Evolutionary conservation across 2,888 invertebrate genomes (phyloP), one percentile per base, ranked within the genome.

Genomic region (Ariolimax columbianus): DNA sequence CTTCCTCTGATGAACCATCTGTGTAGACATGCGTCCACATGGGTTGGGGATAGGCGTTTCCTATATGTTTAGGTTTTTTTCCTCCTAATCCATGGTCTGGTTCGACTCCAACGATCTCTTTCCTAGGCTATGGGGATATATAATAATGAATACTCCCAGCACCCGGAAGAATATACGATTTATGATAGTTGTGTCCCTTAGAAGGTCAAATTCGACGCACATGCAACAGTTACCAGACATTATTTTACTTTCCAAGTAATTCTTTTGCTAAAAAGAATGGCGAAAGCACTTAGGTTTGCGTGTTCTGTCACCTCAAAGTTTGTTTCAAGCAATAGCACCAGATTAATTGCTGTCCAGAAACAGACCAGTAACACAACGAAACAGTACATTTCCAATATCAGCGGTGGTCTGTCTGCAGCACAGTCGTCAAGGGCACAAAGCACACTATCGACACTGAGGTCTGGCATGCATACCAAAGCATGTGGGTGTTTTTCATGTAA

Each of bases 371-470:
- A 33, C 40, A 47, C 79, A 72, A 17, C 43, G 33, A 51, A 43
- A 38, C 59, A 63, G 19, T 79, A 55, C 30, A 38, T 78, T 70
- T 36, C 83, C 11, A n/a, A n/a, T n/a, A n/a, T n/a, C n/a, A 66
- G 59, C 40, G 55, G 59, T 33, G 51, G 1, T 75, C 23, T 40
- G 7, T 14, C 7, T 30, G 23, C 55, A 26, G 19, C 43, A 38
- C 33, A 73, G 40, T 66, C 63, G 59, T 82, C 84, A 84, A 84
- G 84, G 84, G 59, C 84, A 72, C 77, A 55, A 1, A 36, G 78
- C 78, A 84, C 78, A 59, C n/a, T 78, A 33, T 75, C 82, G 38
- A 33, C 77, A 26, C 36, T 36, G 59, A 51, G 55, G 51, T 33
- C 73, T 38, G n/a, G 19, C 0, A 6, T 3, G 11, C 82, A 73